Conservation (phyloP, 1,140 invertebrate species). For the Sitobion miscanthi region DNA sequence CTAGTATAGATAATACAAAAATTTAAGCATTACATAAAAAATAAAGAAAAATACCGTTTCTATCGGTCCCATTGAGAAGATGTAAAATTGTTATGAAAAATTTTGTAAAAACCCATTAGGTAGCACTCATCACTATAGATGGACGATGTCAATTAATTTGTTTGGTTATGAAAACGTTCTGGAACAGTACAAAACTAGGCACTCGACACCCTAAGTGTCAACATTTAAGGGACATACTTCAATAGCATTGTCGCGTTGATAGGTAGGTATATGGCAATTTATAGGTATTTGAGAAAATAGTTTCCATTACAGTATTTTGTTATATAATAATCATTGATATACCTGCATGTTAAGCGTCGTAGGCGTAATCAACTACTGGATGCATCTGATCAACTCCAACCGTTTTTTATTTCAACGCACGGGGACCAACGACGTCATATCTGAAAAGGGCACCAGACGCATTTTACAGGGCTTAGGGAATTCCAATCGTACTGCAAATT, state of each 20-base stretch:
- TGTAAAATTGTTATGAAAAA: background rate
- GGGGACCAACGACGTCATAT: no score
- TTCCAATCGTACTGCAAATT: background rate
- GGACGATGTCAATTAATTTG: background rate
- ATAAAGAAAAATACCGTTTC: background rate
- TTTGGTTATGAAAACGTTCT: background rate
- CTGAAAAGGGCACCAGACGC: background rate
- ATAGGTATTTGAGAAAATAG: background rate
- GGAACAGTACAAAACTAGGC: background rate
- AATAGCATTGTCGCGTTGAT: background rate
- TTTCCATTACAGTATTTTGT: background rate
- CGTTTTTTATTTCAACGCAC: background rate
- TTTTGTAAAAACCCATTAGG: background rate
- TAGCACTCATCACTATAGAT: background rate
- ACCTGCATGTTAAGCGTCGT: slow-evolving; percentile 41
- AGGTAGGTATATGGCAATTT: background rate
- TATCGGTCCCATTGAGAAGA: background rate
- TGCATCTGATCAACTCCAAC: background rate
- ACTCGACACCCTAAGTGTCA: background rate
- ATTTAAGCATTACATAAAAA: background rate
- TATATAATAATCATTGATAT: background rate
- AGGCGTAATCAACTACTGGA: slow-evolving; percentile 17
- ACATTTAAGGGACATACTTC: background rate
- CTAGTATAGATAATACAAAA: background rate
- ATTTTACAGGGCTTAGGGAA: background rate